phyloP scores from a whole-genome alignment of 2,888 invertebrate genomes.

The Eulithis testata region DNA sequence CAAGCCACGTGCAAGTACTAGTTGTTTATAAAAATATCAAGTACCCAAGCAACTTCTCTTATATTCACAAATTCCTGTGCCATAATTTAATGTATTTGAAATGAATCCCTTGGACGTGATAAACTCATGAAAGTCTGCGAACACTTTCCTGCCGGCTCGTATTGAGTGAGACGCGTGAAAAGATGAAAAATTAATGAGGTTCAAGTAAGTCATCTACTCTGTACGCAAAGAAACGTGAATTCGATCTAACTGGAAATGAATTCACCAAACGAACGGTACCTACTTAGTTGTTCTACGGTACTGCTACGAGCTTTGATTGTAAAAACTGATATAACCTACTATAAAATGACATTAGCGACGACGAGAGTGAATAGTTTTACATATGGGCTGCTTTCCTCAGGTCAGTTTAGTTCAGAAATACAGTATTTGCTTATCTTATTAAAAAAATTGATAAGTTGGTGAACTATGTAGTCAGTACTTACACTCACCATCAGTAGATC shows the following conservation, averaged over 20 bases:
- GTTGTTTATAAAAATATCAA: neutral
- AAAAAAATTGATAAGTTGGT: too few relatives aligned
- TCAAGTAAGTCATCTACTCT: slow-evolving; percentile 57
- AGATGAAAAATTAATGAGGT: slow-evolving; percentile 67
- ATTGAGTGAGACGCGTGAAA: slow-evolving; percentile 58
- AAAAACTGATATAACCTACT: too few relatives aligned
- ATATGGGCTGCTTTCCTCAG: too few relatives aligned
- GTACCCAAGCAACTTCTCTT: slow-evolving; percentile 1
- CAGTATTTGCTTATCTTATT: too few relatives aligned
- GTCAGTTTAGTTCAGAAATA: too few relatives aligned
- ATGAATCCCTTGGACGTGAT: slow-evolving; percentile 28
- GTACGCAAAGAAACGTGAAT: slow-evolving; percentile 48
- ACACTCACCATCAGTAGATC: too few relatives aligned
- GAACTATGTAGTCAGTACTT: too few relatives aligned
- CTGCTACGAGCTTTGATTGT: too few relatives aligned
- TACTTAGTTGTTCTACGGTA: neutral
- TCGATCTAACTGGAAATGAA: slow-evolving; percentile 42
- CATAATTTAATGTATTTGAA: slow-evolving; percentile 20
- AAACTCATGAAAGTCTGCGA: slow-evolving; percentile 35
- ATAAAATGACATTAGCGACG: too few relatives aligned
- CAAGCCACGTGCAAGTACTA: neutral
- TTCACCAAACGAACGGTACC: neutral
- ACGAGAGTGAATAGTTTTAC: too few relatives aligned
- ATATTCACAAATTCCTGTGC: neutral
- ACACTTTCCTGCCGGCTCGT: slow-evolving; percentile 46